These are phyloP conservation scores for Tetropium fuscum DNA, from an alignment of 2,888 invertebrate genomes.

Conservation along the genomic window DNA sequence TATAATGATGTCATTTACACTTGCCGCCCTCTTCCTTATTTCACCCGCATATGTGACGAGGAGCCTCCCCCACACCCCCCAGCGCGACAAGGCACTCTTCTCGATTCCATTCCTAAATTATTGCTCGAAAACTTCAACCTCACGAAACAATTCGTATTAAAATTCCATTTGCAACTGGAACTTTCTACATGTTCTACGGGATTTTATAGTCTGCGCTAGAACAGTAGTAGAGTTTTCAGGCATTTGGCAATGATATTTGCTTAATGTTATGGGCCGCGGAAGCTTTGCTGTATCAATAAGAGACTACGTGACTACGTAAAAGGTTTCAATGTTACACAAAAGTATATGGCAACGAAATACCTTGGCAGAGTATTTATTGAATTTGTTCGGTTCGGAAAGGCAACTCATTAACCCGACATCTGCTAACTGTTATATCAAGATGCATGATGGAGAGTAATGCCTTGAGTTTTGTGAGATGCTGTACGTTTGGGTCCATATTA, in stretches of 20 bases:
- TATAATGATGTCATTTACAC: conserved; percentile 69
- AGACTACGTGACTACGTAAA: no score
- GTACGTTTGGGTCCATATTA: no score
- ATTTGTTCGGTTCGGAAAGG: no score
- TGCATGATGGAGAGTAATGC: no score
- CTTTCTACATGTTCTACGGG: conserved; percentile 12
- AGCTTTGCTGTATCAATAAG: conserved; percentile 12
- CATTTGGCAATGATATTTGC: conserved; percentile 23
- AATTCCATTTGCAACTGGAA: conserved; percentile 50
- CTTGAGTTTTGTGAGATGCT: no score
- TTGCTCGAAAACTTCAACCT: conserved; percentile 46
- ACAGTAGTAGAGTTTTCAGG: conserved; percentile 14
- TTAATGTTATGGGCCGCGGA: neutral
- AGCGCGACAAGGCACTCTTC: conserved; percentile 35
- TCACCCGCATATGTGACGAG: conserved; percentile 62
- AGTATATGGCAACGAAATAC: neutral
- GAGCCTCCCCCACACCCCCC: conserved; percentile 41
- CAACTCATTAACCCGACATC: no score
- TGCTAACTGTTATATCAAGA: no score
- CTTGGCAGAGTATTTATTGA: no score
- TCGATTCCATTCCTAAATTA: conserved; percentile 49
- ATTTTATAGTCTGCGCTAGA: conserved; percentile 24
- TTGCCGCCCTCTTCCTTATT: conserved; percentile 65
- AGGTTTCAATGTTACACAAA: neutral
- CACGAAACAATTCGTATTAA: conserved; percentile 53